phyloP scores from a whole-genome alignment of 2,888 invertebrate genomes.

The Invenusta paracnida region DNA sequence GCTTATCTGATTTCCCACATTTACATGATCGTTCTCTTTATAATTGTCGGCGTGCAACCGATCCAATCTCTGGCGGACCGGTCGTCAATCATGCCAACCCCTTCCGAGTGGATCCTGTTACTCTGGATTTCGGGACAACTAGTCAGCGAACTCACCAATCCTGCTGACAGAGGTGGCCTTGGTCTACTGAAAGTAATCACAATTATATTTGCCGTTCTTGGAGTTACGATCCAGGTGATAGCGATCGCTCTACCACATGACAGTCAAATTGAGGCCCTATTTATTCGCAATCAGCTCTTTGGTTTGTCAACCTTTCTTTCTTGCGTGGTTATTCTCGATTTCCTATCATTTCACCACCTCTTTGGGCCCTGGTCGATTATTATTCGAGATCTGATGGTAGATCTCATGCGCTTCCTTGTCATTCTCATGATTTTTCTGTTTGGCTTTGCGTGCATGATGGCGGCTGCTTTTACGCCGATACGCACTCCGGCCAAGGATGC shows the following conservation, averaged over 20 bases:
- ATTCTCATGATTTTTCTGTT: constrained; percentile 95
- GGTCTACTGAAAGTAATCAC: constrained; percentile 71
- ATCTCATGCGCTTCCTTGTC: constrained; percentile 89
- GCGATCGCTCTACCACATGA: constrained; percentile 63
- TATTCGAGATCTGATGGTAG: constrained; percentile 72
- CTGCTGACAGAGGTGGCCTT: constrained; percentile 87
- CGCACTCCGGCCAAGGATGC: constrained; percentile 48
- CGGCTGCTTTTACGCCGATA: constrained; percentile 68
- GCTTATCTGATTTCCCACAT: constrained; percentile 97
- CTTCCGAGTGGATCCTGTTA: constrained; percentile 91
- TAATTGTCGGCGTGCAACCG: constrained; percentile 66
- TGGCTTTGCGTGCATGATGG: constrained; percentile 68
- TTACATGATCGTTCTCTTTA: constrained; percentile 82
- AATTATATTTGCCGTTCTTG: constrained; percentile 71
- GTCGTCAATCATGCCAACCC: constrained; percentile 72
- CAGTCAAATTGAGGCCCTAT: constrained; percentile 71
- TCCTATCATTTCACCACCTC: constrained; percentile 94
- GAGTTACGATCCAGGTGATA: constrained; percentile 70
- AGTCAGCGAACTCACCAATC: constrained; percentile 91
- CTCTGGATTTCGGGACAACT: constrained; percentile 89
- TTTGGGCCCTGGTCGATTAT: constrained; percentile 99
- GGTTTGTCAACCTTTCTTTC: constrained; percentile 88
- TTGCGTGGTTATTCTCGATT: constrained; percentile 88
- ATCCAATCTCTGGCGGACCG: constrained; percentile 58
- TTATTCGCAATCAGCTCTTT: constrained; percentile 91